Conservation (phyloP, 2,113 vertebrate species). For the Osmerus eperlanus region DNA sequence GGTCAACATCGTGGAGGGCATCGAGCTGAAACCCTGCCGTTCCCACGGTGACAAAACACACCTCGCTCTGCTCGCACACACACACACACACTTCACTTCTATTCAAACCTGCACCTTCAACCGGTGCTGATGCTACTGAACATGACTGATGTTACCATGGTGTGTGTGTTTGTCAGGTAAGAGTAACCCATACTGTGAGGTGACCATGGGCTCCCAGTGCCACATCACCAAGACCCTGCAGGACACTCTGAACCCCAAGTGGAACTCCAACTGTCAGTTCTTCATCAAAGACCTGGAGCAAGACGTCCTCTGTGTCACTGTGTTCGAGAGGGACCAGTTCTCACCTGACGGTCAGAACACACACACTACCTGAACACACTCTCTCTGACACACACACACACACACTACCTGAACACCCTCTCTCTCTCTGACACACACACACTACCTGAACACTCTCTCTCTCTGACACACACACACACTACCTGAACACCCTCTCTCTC, state of each 20-base stretch:
- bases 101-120: no score
- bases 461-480: neutral
- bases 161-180: constrained; percentile 75
- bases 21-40: constrained; percentile 94
- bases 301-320: constrained; percentile 96
- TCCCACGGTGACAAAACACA: constrained; percentile 81
- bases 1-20: constrained; percentile 98
- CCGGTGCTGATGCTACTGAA: no score
- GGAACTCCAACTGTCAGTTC: constrained; percentile 99
- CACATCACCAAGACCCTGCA: constrained; percentile 96
- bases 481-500: neutral
- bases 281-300: constrained; percentile 98
- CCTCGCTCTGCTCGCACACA: no score
- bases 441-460: neutral
- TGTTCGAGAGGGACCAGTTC: constrained; percentile 98
- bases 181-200: constrained; percentile 98
- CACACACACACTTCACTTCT: no score
- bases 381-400: neutral
- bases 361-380: neutral
- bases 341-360: constrained; percentile 87
- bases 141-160: neutral
- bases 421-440: constrained; percentile 4
- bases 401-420: neutral
- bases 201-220: constrained; percentile 98
- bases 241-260: constrained; percentile 97